Evolutionary conservation across 2,888 invertebrate species (phyloP), one percentile per base, ranked within the genome.

Genomic region (Erebia epiphron): DNA sequence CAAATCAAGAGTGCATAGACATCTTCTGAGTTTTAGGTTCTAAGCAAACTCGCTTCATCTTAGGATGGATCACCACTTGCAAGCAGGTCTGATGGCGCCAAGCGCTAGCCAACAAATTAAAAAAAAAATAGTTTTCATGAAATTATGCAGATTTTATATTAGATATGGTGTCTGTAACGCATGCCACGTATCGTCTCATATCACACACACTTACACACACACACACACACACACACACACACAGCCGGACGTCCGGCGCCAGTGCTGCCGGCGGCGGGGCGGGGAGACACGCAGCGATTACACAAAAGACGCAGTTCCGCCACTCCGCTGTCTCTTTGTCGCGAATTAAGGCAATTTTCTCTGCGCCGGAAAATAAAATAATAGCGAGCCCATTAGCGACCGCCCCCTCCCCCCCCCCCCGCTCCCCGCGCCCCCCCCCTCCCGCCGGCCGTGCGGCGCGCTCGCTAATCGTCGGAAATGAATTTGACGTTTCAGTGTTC

Each of bases 311-410:
- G 74, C 75, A 76, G 73, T 79, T 77, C 77, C 85, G 78, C 89
- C 86, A 72, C 85, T 82, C 73, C 72, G 77, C 69, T 76, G 75
- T 76, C 78, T 78, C 79, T 79, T 79, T 78, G 78, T 77, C 73
- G 76, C 77, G 78, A 79, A 86, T 86, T 86, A 87, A 88, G 86
- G 88, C 89, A 89, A 90, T 89, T 90, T 88, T 78, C 82, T 77
- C 82, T 86, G 82, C 82, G 88, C 84, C 86, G 89, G 90, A 90
- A 90, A 89, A 90, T 90, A 89, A 89, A 90, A 89, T 90, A 90
- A 90, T 90, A 84, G 79, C 80, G 80, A 77, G 77, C 83, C 90
- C 90, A 89, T 90, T 90, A 90, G 85, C 79, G 80, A 73, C 72
- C 75, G 73, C 70, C 78, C 74, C 80, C 79, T 79, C 81, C 79